Base-by-base conservation (phyloP, 2,888 invertebrate genomes). In the Perizoma affinitatum region DNA sequence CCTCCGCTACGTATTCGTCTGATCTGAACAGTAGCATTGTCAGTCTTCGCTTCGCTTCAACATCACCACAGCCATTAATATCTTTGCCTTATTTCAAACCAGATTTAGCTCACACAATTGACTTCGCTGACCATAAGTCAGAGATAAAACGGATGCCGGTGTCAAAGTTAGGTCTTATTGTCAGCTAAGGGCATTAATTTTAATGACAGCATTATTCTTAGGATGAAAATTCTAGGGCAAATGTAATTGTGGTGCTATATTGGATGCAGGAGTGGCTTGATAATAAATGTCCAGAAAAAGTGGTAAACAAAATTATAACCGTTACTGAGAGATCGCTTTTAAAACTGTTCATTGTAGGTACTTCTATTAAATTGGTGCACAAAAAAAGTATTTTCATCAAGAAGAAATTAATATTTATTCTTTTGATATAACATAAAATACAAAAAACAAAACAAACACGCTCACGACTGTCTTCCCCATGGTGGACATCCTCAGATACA, bases 71-170 rank as follows among this genome's bases (percentile, higher is more conserved):
- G 40, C 48, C 54, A 58, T 61, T 60, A 53, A 45, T 52, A 56
- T 47, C 49, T 58, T 58, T 36, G 61, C 54, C 56, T 87, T 87
- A 82, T 87, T 86, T 76, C 66, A 69, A 70, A 68, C 66, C 87
- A 80, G 80, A 87, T 87, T 84, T 88, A 88, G 85, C 83, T 71
- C 77, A 84, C 82, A 89, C 90, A 90, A 90, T 90, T 89, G 89
- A 87, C 87, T 87, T 78, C 77, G 79, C 10, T 79, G 77, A 75
- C 82, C 80, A 80, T 86, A 86, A 86, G 85, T 87, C 86, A 86
- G 83, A 87, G 80, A 84, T 85, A 82, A 88, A 90, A 87, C 88
- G 87, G 85, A 89, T 86, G 82, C 85, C 84, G 68, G 70, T 82
- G 88, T 88, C 88, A 83, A 71, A 78, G 68, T 59, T 72, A 67